Percentiles rank a stretch among this genome's conserved stretches.
Evolutionary conservation across 1,140 invertebrate species (phyloP).

Genomic region (Octopus sinensis): DNA sequence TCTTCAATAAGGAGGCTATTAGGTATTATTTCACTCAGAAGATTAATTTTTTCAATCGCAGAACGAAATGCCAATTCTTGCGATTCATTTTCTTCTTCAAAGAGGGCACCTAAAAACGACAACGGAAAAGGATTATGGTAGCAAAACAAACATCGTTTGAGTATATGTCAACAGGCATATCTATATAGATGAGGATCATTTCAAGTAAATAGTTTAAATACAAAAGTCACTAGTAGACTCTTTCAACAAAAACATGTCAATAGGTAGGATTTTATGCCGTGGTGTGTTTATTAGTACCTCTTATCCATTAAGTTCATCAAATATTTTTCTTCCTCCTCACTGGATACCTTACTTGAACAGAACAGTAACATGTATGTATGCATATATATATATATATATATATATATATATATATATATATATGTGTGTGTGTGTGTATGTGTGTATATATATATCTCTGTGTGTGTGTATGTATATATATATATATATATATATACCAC

Average conservation of each 20-base stretch:
- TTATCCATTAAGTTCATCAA: too few relatives aligned
- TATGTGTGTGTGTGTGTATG: background rate
- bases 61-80: slow-evolving; percentile 35
- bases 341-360: too few relatives aligned
- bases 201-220: background rate
- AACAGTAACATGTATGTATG: too few relatives aligned
- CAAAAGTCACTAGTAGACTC: background rate
- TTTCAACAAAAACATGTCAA: background rate
- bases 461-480: background rate
- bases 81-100: slow-evolving; percentile 37
- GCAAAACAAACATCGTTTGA: background rate
- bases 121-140: background rate
- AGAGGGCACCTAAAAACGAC: slow-evolving; percentile 37
- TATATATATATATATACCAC: background rate
- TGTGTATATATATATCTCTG: background rate
- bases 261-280: background rate
- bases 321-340: too few relatives aligned
- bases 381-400: too few relatives aligned
- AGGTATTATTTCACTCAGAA: slow-evolving; percentile 30
- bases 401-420: too few relatives aligned
- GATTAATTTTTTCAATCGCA: slow-evolving; percentile 39
- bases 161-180: background rate
- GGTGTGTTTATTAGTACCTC: background rate
- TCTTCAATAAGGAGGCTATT: slow-evolving; percentile 34
- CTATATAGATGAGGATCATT: background rate